These are phyloP conservation scores for Asarcornis scutulata DNA, from an alignment of 2,113 vertebrate genomes.

Conservation along the genomic window DNA sequence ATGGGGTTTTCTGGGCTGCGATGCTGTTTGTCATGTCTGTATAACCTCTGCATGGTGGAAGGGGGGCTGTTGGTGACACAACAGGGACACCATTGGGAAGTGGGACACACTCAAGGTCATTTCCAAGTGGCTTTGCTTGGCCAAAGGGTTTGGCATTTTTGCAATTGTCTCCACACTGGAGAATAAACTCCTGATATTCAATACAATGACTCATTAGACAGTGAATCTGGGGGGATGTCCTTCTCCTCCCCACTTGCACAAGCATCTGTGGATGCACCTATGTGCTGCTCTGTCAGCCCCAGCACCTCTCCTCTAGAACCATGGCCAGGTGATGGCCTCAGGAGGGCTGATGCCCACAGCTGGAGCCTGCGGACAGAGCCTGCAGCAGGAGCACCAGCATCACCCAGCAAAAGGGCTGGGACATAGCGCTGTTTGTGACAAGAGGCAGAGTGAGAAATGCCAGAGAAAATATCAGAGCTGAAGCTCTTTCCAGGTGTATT, in stretches of 20 bases:
- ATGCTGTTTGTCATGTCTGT: not conserved
- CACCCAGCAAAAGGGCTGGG: too few species aligned
- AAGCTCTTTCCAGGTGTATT: not conserved
- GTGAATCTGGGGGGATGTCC: too few species aligned
- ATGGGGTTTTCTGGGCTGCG: not conserved
- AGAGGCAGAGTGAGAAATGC: not conserved
- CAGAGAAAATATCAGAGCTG: not conserved
- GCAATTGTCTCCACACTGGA: not conserved
- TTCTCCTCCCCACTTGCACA: not conserved
- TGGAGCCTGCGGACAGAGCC: too few species aligned
- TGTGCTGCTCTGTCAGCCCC: not conserved
- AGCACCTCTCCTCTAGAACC: not conserved
- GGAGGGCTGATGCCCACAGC: not conserved
- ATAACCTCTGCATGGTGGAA: not conserved
- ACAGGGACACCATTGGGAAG: not conserved
- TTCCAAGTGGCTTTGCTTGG: not conserved
- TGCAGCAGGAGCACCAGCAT: too few species aligned
- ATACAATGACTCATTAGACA: not conserved
- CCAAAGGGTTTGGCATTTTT: not conserved
- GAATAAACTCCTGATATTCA: not conserved
- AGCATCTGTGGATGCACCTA: not conserved
- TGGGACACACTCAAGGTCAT: not conserved
- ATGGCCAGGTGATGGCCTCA: not conserved
- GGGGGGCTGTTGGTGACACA: not conserved
- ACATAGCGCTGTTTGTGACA: not conserved